Evolutionary conservation across 2,888 invertebrate genomes (phyloP), one percentile per base, ranked within the genome.

Genomic region (Silvanus unidentatus): DNA sequence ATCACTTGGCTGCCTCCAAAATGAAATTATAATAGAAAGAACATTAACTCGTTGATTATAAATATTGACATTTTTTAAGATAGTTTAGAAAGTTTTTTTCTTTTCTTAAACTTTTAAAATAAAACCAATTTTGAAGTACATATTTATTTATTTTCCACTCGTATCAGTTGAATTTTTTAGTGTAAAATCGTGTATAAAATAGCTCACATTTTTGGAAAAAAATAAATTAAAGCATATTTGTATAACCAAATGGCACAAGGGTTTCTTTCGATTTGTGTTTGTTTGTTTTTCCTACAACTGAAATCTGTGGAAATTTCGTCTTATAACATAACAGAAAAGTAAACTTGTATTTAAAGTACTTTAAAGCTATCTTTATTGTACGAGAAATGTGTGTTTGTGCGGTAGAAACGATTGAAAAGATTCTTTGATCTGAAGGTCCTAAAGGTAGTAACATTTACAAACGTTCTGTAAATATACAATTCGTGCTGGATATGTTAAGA

Each of bases 221-320:
- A 22, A 22, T 22, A 22, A 22, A 22, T 22, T 22, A 22, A 5
- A 3, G 22, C 8, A 22, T 22, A 22, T 22, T 22, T 22, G 22
- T 22, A 22, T 22, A 22, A 8, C 22, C 22, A 22, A 22, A 22
- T 22, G 22, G 22, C 22, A 22, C 22, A 22, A 22, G 22, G 8
- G 22, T 22, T 22, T 22, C 8, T 22, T 22, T 22, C 22, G 22
- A 5, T 22, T 22, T 22, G 8, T 69, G 64, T 69, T 69, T 68
- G 65, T 66, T 66, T 66, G 68, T 58, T 55, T 32, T 22, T 22
- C 3, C 22, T 22, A 22, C 22, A 22, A 22, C 22, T 54, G 57
- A 65, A 65, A 65, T 66, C 64, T 59, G 58, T 53, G 50, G 62
- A 63, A 65, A 63, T 53, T 62, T 54, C 60, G 57, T 58, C 47